Evolutionary conservation across 2,113 vertebrate genomes (phyloP), one percentile per base, ranked within the genome.

Genomic region (Calyptommatus sinebrachiatus): DNA sequence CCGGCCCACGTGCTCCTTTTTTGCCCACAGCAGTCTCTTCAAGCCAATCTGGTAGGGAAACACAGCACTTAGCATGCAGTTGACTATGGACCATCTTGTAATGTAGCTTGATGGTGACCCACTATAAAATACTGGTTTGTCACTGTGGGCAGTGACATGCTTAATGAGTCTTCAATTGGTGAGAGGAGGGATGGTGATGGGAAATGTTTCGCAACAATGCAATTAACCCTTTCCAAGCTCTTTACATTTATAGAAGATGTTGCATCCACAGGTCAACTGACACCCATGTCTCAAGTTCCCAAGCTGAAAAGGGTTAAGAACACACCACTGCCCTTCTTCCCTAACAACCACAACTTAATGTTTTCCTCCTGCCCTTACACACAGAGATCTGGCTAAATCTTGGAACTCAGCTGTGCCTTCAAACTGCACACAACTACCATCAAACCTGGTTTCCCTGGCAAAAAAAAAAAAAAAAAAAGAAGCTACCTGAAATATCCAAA

Each of bases 401-500:
- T 74, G 67, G 92, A 83, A 70, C 89, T 74, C 80, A 91, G 79
- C 81, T 74, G 21, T 74, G 62, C 82, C 41, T 85, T 70, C 68
- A 29, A 71, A 82, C 87, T 87, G 79, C 82, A 84, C 83, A 81
- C 89, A 89, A 81, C 71, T 11, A 14, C 76, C 85, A 89, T 71
- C 74, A 86, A 89, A 91, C 89, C 28, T 48, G 86, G 79, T 29
- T 61, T 3, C 11, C 53, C 53, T 57, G 48, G 72, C 26, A 65
- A 68, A 80, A 78, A 77, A 69, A 61, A 21, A 60, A 50, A 82
- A 5, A 78, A 77, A 69, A 61, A 21, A 60, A 50, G 81, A 5
- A 89, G 74, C 81, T 87, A 89, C 90, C 93, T 92, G 88, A 90
- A 91, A 86, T 89, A 89, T 89, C 84, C 85, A 91, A 86, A 88